phyloP scores from a whole-genome alignment of 2,888 invertebrate genomes.

The Drepanosiphum platanoidis region DNA sequence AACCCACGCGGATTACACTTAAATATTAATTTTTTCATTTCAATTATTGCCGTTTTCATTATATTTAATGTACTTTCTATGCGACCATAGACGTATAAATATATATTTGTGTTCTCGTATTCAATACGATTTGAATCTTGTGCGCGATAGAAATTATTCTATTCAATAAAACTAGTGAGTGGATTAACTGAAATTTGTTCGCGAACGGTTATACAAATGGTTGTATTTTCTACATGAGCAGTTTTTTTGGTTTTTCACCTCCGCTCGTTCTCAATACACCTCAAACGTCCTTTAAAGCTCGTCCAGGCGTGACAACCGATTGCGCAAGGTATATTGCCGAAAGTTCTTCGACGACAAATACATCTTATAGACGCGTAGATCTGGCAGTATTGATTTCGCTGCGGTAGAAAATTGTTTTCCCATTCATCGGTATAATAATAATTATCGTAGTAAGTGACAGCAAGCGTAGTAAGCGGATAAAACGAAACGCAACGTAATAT shows the following conservation, averaged over 20 bases:
- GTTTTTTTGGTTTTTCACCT: conserved; percentile 20
- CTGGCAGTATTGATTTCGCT: conserved; percentile 22
- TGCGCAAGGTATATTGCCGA: conserved; percentile 43
- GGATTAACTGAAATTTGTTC: conserved; percentile 29
- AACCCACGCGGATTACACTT: neutral
- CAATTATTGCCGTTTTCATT: neutral
- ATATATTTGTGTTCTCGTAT: too few species aligned
- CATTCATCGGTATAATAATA: neutral
- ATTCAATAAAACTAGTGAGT: neutral
- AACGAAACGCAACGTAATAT: neutral
- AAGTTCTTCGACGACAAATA: conserved; percentile 48
- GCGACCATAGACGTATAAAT: neutral
- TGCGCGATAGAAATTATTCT: neutral
- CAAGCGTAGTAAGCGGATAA: too few species aligned
- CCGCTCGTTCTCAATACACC: neutral
- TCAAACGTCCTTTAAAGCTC: conserved; percentile 42
- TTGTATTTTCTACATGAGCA: conserved; percentile 36
- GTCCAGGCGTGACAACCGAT: conserved; percentile 46
- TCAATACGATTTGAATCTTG: neutral
- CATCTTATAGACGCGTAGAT: conserved; percentile 12
- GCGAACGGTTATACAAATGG: conserved; percentile 35
- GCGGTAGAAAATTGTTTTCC: neutral
- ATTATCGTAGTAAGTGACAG: neutral
- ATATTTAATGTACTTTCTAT: neutral
- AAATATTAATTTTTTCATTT: neutral